These are phyloP conservation scores for Sesia bembeciformis DNA, from an alignment of 2,888 invertebrate species.

Conservation along the genomic window DNA sequence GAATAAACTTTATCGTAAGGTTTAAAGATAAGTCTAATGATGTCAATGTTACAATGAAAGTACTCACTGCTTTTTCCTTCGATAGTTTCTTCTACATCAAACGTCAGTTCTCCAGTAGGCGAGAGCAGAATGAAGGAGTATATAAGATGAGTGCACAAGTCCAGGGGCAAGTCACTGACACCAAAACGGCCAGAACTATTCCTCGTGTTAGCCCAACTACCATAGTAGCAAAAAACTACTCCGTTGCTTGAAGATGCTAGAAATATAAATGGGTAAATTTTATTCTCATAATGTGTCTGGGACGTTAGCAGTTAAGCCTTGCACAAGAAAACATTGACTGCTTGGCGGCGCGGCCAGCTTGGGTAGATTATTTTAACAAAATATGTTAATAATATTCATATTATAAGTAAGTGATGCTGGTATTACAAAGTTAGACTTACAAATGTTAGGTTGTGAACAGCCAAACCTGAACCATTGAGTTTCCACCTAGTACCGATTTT, in stretches of 20 bases:
- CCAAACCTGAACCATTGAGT: no score
- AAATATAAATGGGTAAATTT: neutral
- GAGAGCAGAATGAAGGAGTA: conserved; percentile 11
- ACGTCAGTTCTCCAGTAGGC: conserved; percentile 2
- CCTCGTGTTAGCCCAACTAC: conserved; percentile 7
- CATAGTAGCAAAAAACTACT: conserved; percentile 12
- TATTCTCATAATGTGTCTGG: no score
- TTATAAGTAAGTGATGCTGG: no score
- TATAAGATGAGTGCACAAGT: conserved; percentile 11
- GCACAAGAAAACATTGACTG: neutral
- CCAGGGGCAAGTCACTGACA: conserved; percentile 7
- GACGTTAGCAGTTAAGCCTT: neutral
- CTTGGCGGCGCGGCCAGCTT: no score
- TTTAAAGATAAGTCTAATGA: no score
- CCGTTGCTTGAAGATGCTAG: conserved; percentile 3
- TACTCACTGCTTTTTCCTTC: conserved; percentile 10
- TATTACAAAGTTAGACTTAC: no score
- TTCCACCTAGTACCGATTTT: no score
- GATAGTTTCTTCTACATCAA: conserved; percentile 1
- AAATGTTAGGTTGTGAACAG: no score
- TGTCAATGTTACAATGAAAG: no score
- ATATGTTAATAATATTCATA: no score
- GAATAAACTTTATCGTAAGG: no score
- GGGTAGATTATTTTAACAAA: no score
- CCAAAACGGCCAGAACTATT: conserved; percentile 7